These are phyloP conservation scores for Mustela erminea DNA, from an alignment of 2,797 vertebrate genomes.

Conservation along the genomic window DNA sequence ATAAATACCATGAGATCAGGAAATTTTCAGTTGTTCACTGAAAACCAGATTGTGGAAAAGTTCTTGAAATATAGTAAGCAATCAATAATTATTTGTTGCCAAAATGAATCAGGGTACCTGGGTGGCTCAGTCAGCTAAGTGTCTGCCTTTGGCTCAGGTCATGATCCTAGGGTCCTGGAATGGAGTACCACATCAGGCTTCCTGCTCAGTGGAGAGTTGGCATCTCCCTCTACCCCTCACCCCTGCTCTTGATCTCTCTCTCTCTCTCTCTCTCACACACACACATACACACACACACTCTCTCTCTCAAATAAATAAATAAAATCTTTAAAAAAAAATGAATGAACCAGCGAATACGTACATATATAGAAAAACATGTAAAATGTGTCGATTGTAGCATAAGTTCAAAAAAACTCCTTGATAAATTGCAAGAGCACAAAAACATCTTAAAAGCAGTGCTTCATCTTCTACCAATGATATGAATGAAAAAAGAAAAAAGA, in stretches of 20 bases:
- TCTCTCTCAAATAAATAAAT: too few relatives aligned
- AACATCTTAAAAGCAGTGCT: background rate
- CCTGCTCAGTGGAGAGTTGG: too few relatives aligned
- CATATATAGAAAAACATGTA: background rate
- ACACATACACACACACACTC: too few relatives aligned
- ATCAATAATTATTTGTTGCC: background rate
- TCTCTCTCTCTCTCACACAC: too few relatives aligned
- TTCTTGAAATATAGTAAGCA: background rate
- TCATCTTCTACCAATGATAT: background rate
- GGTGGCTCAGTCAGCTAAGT: background rate
- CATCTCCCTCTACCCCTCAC: too few relatives aligned
- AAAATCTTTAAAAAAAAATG: too few relatives aligned
- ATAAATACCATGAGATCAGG: background rate
- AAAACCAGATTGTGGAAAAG: background rate
- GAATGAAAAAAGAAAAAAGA: background rate
- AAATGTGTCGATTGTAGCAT: background rate
- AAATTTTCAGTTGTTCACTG: background rate
- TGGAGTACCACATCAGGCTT: too few relatives aligned
- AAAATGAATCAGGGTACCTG: background rate
- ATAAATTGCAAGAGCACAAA: background rate
- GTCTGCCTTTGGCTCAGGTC: background rate
- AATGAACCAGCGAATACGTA: background rate
- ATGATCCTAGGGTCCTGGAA: too few relatives aligned
- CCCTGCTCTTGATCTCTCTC: too few relatives aligned
- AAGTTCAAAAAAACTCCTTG: background rate